Conservation (phyloP, 1,140 invertebrate genomes). For the Hyphantria cunea region DNA sequence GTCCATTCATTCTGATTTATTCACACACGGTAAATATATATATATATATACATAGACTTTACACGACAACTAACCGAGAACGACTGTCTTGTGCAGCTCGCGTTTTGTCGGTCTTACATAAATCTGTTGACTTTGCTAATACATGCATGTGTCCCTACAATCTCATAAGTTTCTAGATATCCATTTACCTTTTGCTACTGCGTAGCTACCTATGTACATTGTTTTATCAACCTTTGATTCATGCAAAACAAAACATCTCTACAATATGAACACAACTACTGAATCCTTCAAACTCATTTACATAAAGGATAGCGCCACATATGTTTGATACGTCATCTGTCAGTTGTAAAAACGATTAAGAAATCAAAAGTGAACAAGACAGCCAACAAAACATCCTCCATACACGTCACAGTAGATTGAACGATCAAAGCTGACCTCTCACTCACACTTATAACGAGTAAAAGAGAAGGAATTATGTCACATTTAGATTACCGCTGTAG, state of each 20-base stretch:
- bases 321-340: constrained; percentile 44
- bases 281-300: constrained; percentile 2
- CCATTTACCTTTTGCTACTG: no score
- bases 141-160: no score
- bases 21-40: no score
- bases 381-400: constrained; percentile 51
- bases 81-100: no score
- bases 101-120: no score
- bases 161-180: no score
- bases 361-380: constrained; percentile 49
- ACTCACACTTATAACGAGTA: constrained; percentile 28
- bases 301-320: constrained; percentile 19
- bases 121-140: no score
- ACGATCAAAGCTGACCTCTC: constrained; percentile 53
- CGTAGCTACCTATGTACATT: no score
- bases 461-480: constrained; percentile 35
- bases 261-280: constrained; percentile 4
- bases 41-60: no score
- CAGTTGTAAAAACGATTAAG: constrained; percentile 59
- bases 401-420: constrained; percentile 49
- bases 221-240: no score
- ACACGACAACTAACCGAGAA: no score
- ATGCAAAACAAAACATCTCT: not conserved
- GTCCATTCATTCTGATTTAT: no score
- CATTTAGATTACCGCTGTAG: constrained; percentile 54